Base-by-base conservation (phyloP, 2,888 invertebrate species). In the Capitulum mitella region DNA sequence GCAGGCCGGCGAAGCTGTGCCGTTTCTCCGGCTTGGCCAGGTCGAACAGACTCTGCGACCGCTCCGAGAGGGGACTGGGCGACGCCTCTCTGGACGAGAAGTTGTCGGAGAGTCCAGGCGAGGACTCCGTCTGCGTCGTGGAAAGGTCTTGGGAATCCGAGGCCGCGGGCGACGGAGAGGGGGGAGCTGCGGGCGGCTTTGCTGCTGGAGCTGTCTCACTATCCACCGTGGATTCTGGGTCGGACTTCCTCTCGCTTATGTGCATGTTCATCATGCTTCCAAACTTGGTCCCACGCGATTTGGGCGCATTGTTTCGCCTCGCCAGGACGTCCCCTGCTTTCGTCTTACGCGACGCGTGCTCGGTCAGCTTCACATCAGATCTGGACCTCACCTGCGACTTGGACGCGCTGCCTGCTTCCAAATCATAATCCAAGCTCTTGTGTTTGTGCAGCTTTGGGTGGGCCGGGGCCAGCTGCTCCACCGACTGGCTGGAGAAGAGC, bases 401-500 rank as follows among this genome's bases (percentile, higher is more conserved):
- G 8, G 78, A 79, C n/a, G 58, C n/a, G 1, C 22, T 74, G 14
- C 54, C 46, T 1, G 40, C 22, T 6, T 29, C 26, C 43, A 51
- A 32, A n/a, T 40, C 64, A 16, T 64, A 61, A 40, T 79, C 80
- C 14, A 78, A 78, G 10, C 78, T 78, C 19, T 82, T 80, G 22
- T 74, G 64, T 40, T 81, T 80, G 58, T 32, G n/a, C n/a, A 76
- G 32, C 61, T 80, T 79, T 46, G 79, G 51, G 29, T 78, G 77
- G 29, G 78, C 64, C 26, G 79, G 70, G 26, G 79, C 74, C 19
- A 79, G 78, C 75, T 80, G 79, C 70, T 80, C 76, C 26, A 78
- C 79, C 32, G 79, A 79, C 48, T 82, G 80, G n/a, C 80, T 89
- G 75, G 93, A 93, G 86, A 94, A 94, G 92, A 93, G 92, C 80